A percentile compares a stretch with the other conserved stretches of the same genome.
Conservation (phyloP, 2,888 invertebrate species). For the Abrostola tripartita region DNA sequence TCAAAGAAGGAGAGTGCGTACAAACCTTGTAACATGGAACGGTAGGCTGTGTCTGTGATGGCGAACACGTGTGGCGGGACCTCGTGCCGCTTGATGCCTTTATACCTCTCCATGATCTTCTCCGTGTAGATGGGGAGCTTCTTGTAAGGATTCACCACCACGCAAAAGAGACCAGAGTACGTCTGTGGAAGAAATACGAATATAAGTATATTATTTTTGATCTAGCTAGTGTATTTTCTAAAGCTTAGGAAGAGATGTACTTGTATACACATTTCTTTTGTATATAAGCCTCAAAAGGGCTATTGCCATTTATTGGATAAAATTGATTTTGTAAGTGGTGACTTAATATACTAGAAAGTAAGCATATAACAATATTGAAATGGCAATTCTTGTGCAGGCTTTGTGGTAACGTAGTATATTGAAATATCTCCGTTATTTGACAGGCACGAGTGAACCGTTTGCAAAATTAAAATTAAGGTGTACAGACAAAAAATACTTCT, state of each 20-base stretch:
- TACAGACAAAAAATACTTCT: too few relatives aligned
- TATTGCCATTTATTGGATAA: too few relatives aligned
- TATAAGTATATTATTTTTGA: constrained; percentile 7
- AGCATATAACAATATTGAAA: too few relatives aligned
- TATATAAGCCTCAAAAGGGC: too few relatives aligned
- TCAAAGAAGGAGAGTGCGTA: background rate
- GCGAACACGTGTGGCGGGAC: constrained; percentile 99
- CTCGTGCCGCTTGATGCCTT: constrained; percentile 99
- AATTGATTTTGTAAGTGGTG: too few relatives aligned
- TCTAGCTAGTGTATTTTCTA: background rate
- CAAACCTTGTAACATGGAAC: constrained; percentile 99
- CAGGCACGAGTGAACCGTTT: too few relatives aligned
- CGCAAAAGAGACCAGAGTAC: constrained; percentile 99
- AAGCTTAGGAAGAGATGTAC: background rate
- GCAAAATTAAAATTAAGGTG: too few relatives aligned
- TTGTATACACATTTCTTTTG: too few relatives aligned
- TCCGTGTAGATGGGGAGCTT: constrained; percentile 99
- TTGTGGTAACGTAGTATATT: too few relatives aligned
- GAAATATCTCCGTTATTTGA: too few relatives aligned
- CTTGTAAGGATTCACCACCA: constrained; percentile 99
- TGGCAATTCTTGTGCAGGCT: too few relatives aligned
- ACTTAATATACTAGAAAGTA: too few relatives aligned
- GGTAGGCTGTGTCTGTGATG: constrained; percentile 99
- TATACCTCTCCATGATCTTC: constrained; percentile 99
- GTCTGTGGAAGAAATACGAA: constrained; percentile 91